These are phyloP conservation scores for Amblyjoppa fuscipennis DNA, from an alignment of 2,888 invertebrate genomes.

Conservation along the genomic window DNA sequence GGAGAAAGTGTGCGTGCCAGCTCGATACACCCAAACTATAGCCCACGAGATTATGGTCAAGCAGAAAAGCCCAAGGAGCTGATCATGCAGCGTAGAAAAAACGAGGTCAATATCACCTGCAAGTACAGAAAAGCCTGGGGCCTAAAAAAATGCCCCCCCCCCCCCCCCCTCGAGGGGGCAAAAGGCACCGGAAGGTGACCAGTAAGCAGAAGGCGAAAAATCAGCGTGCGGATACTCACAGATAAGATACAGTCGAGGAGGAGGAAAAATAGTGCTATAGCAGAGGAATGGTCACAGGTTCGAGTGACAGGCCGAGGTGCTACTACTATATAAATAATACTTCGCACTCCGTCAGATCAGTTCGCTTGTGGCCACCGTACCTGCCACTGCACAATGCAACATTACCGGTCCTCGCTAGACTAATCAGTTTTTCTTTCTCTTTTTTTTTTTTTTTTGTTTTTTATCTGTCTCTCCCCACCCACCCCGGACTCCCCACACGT, in stretches of 20 bases:
- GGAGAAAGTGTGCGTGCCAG: too few species aligned
- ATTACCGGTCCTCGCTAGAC: slow-evolving; percentile 63
- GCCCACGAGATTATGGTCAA: too few species aligned
- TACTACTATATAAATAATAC: slow-evolving; percentile 82
- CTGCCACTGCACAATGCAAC: slow-evolving; percentile 78
- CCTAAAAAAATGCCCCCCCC: too few species aligned
- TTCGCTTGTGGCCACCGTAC: slow-evolving; percentile 82
- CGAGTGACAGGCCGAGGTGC: slow-evolving; percentile 59
- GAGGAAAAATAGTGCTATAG: slow-evolving; percentile 4
- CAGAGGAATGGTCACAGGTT: slow-evolving; percentile 61
- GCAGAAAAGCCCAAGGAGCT: too few species aligned
- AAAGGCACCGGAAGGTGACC: neutral
- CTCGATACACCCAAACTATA: too few species aligned
- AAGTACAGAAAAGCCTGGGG: too few species aligned
- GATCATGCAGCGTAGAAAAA: too few species aligned
- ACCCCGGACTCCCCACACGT: neutral
- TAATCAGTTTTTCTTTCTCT: slow-evolving; percentile 31
- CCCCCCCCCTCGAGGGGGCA: too few species aligned
- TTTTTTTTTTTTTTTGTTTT: slow-evolving; percentile 41
- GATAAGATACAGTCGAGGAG: slow-evolving; percentile 25
- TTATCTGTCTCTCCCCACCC: neutral
- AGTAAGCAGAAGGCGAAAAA: slow-evolving; percentile 6
- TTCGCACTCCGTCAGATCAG: slow-evolving; percentile 81
- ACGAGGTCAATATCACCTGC: too few species aligned
- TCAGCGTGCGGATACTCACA: neutral